Evolutionary conservation across 1,140 invertebrate genomes (phyloP).

Genomic region (Microplitis mediator): DNA sequence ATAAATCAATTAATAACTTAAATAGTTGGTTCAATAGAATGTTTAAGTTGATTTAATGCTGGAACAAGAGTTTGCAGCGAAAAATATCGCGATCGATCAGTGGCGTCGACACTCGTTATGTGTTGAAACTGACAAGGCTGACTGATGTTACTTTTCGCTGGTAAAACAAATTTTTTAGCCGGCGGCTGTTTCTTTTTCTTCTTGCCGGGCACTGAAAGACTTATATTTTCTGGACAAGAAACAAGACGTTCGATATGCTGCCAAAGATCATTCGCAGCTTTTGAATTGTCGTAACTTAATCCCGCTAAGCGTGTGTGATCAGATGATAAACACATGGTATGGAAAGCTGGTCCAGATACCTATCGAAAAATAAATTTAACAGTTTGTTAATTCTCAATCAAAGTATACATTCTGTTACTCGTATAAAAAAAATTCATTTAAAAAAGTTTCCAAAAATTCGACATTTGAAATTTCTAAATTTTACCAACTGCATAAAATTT

Average conservation of each 20-base stretch:
- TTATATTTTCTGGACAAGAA: constrained; percentile 80
- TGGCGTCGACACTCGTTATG: constrained; percentile 77
- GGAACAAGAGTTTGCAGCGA: constrained; percentile 70
- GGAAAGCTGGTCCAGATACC: constrained; percentile 73
- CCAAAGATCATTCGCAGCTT: constrained; percentile 75
- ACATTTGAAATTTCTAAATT: no score
- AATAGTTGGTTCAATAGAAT: constrained; percentile 44
- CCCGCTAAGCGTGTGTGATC: constrained; percentile 68
- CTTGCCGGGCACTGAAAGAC: constrained; percentile 72
- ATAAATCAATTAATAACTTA: constrained; percentile 16
- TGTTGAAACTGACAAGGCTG: constrained; percentile 88
- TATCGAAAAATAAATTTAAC: constrained; percentile 27
- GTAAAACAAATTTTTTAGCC: constrained; percentile 65
- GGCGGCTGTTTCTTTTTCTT: constrained; percentile 62
- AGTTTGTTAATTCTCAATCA: background rate
- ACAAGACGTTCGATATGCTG: constrained; percentile 73
- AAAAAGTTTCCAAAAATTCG: no score
- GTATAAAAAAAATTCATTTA: no score
- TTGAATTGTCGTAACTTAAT: constrained; percentile 73
- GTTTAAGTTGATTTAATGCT: constrained; percentile 47
- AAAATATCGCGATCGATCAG: constrained; percentile 71
- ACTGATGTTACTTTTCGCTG: constrained; percentile 83
- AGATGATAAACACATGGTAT: constrained; percentile 81
- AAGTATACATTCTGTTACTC: no score
- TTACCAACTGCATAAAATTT: no score